phyloP scores from a whole-genome alignment of 2,797 vertebrate genomes.

The Sorex maritimensis region DNA sequence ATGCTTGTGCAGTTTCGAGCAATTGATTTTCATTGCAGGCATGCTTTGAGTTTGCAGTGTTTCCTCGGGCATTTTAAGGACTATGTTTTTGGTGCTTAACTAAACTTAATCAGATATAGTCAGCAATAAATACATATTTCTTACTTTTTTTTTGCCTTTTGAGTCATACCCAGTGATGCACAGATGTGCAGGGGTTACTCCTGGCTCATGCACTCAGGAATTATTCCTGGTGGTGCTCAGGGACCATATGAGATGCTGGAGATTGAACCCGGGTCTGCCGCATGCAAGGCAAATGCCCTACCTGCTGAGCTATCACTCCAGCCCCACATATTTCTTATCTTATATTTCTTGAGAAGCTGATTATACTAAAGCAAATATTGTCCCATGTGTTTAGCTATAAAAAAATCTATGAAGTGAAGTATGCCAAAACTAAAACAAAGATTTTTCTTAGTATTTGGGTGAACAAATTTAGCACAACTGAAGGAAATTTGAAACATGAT shows the following conservation, averaged over 20 bases:
- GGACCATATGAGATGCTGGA: no score
- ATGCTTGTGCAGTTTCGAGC: conserved; percentile 72
- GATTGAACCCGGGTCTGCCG: no score
- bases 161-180: no score
- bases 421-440: neutral
- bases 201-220: no score
- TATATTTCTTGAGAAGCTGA: no score
- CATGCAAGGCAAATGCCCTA: no score
- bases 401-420: neutral
- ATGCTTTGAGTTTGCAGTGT: conserved; percentile 77
- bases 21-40: conserved; percentile 74
- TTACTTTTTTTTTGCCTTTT: conserved; percentile 65
- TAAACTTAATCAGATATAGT: conserved; percentile 83
- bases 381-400: conserved; percentile 28
- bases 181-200: no score
- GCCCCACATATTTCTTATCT: no score
- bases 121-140: conserved; percentile 81
- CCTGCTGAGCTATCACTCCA: no score
- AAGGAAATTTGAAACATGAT: neutral
- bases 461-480: neutral
- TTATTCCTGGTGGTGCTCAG: no score
- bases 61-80: conserved; percentile 68
- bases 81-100: conserved; percentile 77
- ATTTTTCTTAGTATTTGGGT: neutral
- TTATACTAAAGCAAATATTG: neutral